Evolutionary conservation across 2,888 invertebrate species (phyloP), one percentile per base, ranked within the genome.

Genomic region (Frankliniella intonsa): DNA sequence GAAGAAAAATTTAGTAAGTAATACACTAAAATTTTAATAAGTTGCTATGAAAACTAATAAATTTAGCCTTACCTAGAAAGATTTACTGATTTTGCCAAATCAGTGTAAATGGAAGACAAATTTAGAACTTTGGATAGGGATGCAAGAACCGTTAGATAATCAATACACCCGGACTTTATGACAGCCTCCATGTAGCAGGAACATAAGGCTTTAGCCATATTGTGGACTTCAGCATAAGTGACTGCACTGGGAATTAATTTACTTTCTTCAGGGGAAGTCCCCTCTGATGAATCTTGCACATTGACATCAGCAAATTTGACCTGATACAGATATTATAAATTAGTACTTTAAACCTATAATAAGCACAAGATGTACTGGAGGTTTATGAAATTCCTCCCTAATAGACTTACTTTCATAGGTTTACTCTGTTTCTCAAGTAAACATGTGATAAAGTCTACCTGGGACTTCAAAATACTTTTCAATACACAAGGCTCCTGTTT

Each of bases 221-320:
- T 10, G 12, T 25, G 69, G 25, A 76, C 12, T 76, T 76, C 69
- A 76, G 12, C 12, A 22, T 76, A 12, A 25, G 69, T 76, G 25
- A 76, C 25, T 76, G 22, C 69, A 76, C 69, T 76, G 25, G 25
- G 12, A 11, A 22, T 25, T 76, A 25, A 10, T 76, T 76, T 22
- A 22, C 25, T 22, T 22, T 76, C 69, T 76, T 9, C 22, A 25
- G 69, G 22, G 12, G 11, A 25, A 25, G 5, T n/a, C 12, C 25
- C 69, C 25, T 76, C 69, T 76, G 22, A 22, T 25, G 8, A 12
- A 22, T 25, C 69, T 10, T 76, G 25, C 8, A 9, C 22, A 9
- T 12, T 22, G 12, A 76, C 22, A 76, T 76, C 69, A 25, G 69
- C 69, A 76, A 76, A 76, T 76, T 76, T 76, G 8, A 76, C 69